Conservation (phyloP, 2,113 vertebrate genomes). For the Myiozetetes cayanensis region DNA sequence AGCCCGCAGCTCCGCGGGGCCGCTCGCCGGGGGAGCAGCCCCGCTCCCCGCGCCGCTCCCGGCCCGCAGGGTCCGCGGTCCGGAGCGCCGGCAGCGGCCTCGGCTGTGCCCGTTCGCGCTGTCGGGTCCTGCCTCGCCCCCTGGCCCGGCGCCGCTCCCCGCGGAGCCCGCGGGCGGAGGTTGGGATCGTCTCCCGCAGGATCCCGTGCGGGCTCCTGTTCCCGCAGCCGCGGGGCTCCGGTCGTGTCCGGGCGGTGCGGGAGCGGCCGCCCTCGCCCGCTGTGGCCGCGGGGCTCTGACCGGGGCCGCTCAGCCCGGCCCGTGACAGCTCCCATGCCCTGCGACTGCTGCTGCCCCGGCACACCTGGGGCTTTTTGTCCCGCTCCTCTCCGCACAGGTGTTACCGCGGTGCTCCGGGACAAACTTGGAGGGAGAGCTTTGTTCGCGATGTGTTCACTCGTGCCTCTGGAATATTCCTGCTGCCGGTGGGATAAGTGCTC, state of each 20-base stretch:
- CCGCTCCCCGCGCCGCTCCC: background rate
- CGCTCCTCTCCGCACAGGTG: too few species aligned
- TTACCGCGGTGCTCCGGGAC: background rate
- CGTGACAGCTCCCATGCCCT: accelerated
- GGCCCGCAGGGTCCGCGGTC: background rate
- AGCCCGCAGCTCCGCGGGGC: background rate
- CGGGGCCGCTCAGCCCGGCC: background rate
- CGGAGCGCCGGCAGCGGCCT: background rate
- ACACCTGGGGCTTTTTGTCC: accelerated
- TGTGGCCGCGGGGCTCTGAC: background rate
- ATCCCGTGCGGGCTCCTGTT: background rate
- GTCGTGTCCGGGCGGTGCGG: background rate
- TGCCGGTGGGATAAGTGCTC: background rate
- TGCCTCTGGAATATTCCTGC: slow-evolving; percentile 30
- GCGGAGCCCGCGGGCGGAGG: background rate
- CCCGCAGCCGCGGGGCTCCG: background rate
- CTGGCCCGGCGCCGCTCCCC: background rate
- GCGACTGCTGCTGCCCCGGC: accelerated
- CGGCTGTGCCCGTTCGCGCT: background rate
- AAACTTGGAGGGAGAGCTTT: background rate
- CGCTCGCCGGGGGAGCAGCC: background rate
- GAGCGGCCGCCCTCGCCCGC: background rate
- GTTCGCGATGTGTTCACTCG: background rate
- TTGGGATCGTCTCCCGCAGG: background rate
- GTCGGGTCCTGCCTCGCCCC: background rate